Conservation (phyloP, 2,888 invertebrate genomes). For the Dolichopus griseipennis region DNA sequence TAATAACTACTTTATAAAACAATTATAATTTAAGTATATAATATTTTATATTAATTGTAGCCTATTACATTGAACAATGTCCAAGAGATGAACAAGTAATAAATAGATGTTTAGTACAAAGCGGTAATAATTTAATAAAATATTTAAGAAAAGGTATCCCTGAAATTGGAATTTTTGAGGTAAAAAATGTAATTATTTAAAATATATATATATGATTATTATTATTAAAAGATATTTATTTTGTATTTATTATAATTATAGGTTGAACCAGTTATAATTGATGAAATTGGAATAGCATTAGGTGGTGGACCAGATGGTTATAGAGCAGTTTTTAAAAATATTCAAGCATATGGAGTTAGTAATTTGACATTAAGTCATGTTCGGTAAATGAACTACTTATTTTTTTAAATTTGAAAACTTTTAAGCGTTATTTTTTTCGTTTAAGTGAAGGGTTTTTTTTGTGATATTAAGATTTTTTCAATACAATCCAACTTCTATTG, state of each 20-base stretch:
- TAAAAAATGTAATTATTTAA: conserved; percentile 26
- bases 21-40: too few relatives aligned
- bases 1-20: too few relatives aligned
- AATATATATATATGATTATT: not conserved
- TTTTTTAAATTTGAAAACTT: not conserved
- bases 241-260: conserved; percentile 30
- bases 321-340: conserved; percentile 68
- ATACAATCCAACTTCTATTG: too few relatives aligned
- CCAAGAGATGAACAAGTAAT: conserved; percentile 59
- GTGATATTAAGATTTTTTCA: too few relatives aligned
- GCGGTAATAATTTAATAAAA: conserved; percentile 64
- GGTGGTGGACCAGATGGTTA: conserved; percentile 77
- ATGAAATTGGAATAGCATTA: conserved; percentile 70
- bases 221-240: not conserved
- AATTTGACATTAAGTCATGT: conserved; percentile 70
- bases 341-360: conserved; percentile 71
- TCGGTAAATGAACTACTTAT: conserved; percentile 54
- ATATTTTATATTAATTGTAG: conserved; percentile 36
- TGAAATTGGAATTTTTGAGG: conserved; percentile 59
- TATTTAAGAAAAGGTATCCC: conserved; percentile 66
- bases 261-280: conserved; percentile 74
- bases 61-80: conserved; percentile 66
- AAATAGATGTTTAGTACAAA: conserved; percentile 62
- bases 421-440: too few relatives aligned
- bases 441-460: too few relatives aligned